A percentile compares a stretch with the other conserved stretches of the same genome.
Conservation (phyloP, 2,888 invertebrate genomes). For the Drosophila melanosoma region DNA sequence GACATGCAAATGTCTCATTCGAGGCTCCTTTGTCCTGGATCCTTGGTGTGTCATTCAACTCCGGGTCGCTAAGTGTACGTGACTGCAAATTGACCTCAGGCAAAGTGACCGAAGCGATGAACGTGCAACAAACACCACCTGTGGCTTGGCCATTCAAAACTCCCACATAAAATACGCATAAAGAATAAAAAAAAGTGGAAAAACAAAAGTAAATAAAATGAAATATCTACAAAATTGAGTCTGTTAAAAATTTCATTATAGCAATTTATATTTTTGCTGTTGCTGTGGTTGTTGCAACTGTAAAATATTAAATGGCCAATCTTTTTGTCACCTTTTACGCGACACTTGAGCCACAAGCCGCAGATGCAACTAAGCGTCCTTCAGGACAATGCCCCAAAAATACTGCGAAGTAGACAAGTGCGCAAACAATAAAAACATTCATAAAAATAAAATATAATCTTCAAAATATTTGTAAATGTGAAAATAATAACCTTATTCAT, state of each 20-base stretch:
- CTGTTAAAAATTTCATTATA: constrained; percentile 50
- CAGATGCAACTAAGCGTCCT: constrained; percentile 26
- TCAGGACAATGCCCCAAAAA: constrained; percentile 40
- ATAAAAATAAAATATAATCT: neutral
- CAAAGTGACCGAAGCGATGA: constrained; percentile 32
- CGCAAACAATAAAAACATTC: constrained; percentile 16
- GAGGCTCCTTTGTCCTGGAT: constrained; percentile 20
- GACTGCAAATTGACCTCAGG: constrained; percentile 63
- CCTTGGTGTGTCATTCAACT: constrained; percentile 65
- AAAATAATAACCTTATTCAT: neutral
- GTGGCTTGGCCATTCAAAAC: constrained; percentile 57
- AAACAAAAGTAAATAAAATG: constrained; percentile 36
- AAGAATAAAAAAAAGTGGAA: constrained; percentile 30
- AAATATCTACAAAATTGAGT: constrained; percentile 22
- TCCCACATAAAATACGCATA: constrained; percentile 21
- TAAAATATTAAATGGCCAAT: constrained; percentile 70
- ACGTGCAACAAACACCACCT: constrained; percentile 60
- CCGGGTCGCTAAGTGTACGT: constrained; percentile 40
- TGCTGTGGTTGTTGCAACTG: constrained; percentile 27
- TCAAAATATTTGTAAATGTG: neutral
- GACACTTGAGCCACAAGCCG: constrained; percentile 28
- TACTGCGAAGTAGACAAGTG: constrained; percentile 27
- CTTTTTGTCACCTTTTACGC: constrained; percentile 58
- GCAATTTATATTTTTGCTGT: neutral
- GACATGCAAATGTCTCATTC: constrained; percentile 24